These are phyloP conservation scores for Sclerurus mexicanus DNA, from an alignment of 2,113 vertebrate species.

Conservation along the genomic window DNA sequence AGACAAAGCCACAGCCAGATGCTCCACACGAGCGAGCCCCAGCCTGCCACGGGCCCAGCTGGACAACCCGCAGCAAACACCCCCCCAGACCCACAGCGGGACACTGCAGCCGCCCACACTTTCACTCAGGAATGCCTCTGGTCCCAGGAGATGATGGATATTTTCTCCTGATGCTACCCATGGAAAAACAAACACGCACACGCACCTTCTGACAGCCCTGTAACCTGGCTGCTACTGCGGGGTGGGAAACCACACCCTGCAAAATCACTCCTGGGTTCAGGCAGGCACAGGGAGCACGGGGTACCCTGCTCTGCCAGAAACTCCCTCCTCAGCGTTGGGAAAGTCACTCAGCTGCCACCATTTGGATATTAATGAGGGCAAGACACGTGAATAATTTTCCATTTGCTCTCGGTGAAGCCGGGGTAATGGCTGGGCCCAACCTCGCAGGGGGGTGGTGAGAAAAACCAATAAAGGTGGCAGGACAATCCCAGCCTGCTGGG, in stretches of 20 bases:
- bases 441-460: not conserved
- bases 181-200: conserved; percentile 42
- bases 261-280: not conserved
- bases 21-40: not conserved
- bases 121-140: conserved; percentile 51
- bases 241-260: not conserved
- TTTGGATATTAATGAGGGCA: not conserved
- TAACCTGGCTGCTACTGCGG: not conserved
- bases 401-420: not conserved
- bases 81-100: not conserved
- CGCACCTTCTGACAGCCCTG: not conserved
- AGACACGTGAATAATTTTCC: not conserved
- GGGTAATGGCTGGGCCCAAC: not conserved
- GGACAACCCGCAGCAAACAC: conserved; percentile 32
- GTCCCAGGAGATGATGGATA: conserved; percentile 16
- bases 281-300: not conserved
- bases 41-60: not conserved
- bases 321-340: not conserved
- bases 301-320: not conserved
- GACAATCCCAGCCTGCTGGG: not conserved
- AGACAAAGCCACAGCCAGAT: not conserved
- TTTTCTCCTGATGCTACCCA: conserved; percentile 37
- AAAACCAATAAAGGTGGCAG: not conserved
- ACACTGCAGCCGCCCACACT: conserved; percentile 35
- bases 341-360: not conserved